These are phyloP conservation scores for Coecobrya sp. DNA, from an alignment of 2,888 invertebrate genomes.

Conservation along the genomic window DNA sequence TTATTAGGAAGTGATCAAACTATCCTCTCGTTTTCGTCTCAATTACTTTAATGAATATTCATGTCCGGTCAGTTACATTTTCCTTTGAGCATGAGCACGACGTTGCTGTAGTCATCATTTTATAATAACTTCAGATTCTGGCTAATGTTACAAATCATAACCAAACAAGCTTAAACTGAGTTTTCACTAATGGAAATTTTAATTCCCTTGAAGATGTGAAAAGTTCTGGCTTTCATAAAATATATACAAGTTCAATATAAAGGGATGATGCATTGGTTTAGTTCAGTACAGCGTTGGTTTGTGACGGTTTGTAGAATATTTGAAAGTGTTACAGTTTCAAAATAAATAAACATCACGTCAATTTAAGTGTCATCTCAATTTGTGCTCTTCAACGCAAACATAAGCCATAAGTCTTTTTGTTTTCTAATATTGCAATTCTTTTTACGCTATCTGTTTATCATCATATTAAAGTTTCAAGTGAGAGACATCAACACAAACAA, in stretches of 20 bases:
- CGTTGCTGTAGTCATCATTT: too few species aligned
- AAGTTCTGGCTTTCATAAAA: not conserved
- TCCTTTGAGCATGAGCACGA: slow-evolving; percentile 25
- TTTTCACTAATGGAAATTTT: not conserved
- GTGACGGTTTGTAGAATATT: not conserved
- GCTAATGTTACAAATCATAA: slow-evolving; percentile 50
- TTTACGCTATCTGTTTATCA: slow-evolving; percentile 59
- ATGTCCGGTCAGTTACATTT: slow-evolving; percentile 66
- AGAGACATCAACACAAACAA: slow-evolving; percentile 49
- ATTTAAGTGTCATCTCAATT: slow-evolving; percentile 38
- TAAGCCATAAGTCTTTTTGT: slow-evolving; percentile 24
- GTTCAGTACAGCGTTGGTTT: not conserved
- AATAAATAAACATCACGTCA: slow-evolving; percentile 27
- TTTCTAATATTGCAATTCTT: slow-evolving; percentile 21
- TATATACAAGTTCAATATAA: not conserved
- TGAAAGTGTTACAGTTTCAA: not conserved
- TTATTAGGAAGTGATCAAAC: slow-evolving; percentile 27
- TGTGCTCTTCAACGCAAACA: slow-evolving; percentile 6
- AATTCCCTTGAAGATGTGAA: not conserved
- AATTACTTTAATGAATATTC: slow-evolving; percentile 1
- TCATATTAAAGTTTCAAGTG: slow-evolving; percentile 53
- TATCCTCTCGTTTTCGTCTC: slow-evolving; percentile 30
- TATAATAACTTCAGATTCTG: too few species aligned
- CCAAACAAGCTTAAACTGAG: not conserved
- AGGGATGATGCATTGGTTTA: not conserved